Evolutionary conservation across 2,113 vertebrate species (phyloP), one percentile per base, ranked within the genome.

Genomic region (Eonycteris spelaea): DNA sequence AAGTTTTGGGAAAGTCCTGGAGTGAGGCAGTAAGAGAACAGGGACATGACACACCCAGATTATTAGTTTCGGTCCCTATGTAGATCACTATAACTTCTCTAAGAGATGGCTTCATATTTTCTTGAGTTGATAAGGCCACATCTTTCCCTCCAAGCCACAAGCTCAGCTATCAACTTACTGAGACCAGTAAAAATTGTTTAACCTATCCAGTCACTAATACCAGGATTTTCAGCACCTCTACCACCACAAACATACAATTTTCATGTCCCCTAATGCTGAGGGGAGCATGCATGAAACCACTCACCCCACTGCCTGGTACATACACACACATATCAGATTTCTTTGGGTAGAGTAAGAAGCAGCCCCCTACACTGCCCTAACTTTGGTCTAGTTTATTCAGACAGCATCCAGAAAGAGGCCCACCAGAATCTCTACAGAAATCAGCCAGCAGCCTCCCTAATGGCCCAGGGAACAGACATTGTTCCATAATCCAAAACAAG

Each of bases 61-160:
- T 86, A 91, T 59, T 91, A 88, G 7, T 78, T 95, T 77, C 40
- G 38, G 45, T 85, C 35, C 24, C 40, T 91, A 75, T 2, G 16
- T 74, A 95, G 78, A 53, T 89, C 95, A 40, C 88, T 53, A 68
- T 48, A 93, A 94, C 45, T 84, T 95, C 73, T 85, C 53, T 82
- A 94, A 94, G 97, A 85, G 57, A 2, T 78, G 22, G 21, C 18
- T 95, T 89, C 86, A 30, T 73, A 63, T 73, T 70, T 71, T 43
- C 94, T 79, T 93, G 61, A 96, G 75, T 88, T 96, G 74, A 75
- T 90, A 94, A 96, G 92, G 55, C 33, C 79, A 92, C 45, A 86
- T 86, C 45, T 86, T 97, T 35, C 53, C 40, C 35, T 90, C 48
- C 24, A 95, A 97, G 73, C 70, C 79, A 93, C 61, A 97, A 94